These are phyloP conservation scores for Labroides dimidiatus DNA, from an alignment of 2,797 vertebrate species.

Conservation along the genomic window DNA sequence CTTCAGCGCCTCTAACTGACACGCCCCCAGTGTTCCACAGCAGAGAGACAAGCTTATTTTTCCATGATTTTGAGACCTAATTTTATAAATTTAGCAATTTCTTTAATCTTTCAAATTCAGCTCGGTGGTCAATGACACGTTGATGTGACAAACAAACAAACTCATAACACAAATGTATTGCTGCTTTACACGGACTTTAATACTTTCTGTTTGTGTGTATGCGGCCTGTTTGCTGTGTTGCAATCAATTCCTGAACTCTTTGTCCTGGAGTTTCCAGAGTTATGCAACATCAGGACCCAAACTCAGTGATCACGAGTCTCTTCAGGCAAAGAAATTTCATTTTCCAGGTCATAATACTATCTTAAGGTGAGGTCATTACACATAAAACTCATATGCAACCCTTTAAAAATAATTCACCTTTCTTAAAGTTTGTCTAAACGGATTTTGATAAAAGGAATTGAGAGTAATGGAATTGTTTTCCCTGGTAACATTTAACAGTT, in stretches of 20 bases:
- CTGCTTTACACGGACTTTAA: too few relatives aligned
- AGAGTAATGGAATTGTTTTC: background rate
- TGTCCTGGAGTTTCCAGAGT: conserved; percentile 49
- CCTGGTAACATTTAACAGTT: too few relatives aligned
- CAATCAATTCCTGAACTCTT: conserved; percentile 22
- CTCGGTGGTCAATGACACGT: too few relatives aligned
- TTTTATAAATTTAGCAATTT: too few relatives aligned
- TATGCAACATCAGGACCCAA: background rate
- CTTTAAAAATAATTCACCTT: background rate
- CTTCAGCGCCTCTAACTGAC: too few relatives aligned
- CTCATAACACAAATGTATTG: too few relatives aligned
- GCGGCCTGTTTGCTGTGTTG: background rate
- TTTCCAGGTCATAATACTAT: background rate
- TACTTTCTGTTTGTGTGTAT: background rate
- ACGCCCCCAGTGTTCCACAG: too few relatives aligned
- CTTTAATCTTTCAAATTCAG: too few relatives aligned
- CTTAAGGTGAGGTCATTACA: background rate
- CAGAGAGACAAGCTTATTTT: too few relatives aligned
- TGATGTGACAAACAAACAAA: too few relatives aligned
- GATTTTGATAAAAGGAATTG: too few relatives aligned
- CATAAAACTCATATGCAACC: background rate
- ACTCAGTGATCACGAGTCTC: background rate
- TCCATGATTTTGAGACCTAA: too few relatives aligned
- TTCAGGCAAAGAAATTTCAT: background rate
- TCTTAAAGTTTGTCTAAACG: background rate